Conservation (phyloP, 2,888 invertebrate genomes). For the Amblyjoppa proteus region DNA sequence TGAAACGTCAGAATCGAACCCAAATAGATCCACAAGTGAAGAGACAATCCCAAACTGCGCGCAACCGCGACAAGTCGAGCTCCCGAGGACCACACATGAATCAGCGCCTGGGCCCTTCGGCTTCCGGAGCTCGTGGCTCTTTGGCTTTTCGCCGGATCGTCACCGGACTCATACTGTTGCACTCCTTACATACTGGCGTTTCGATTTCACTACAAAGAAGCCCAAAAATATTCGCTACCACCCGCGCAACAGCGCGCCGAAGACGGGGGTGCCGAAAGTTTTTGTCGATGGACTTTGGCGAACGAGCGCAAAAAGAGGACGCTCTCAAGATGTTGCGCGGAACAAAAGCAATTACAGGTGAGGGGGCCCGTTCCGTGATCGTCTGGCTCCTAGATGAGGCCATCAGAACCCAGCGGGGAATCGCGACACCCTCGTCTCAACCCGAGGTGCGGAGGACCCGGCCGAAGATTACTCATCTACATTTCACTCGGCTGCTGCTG, state of each 20-base stretch:
- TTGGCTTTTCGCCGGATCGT: too few relatives aligned
- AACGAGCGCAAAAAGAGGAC: constrained; percentile 18
- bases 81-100: too few relatives aligned
- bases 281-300: too few relatives aligned
- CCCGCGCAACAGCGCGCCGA: constrained; percentile 2
- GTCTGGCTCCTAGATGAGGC: constrained; percentile 82
- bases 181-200: too few relatives aligned
- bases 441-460: constrained; percentile 65
- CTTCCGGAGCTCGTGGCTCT: too few relatives aligned
- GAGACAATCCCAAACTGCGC: constrained; percentile 9
- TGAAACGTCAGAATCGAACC: constrained; percentile 29
- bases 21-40: constrained; percentile 35
- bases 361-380: constrained; percentile 71
- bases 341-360: constrained; percentile 83
- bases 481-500: constrained; percentile 75
- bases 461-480: constrained; percentile 84
- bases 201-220: background rate
- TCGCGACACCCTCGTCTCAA: constrained; percentile 83
- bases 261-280: background rate
- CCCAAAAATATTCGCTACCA: background rate
- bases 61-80: background rate
- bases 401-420: constrained; percentile 84
- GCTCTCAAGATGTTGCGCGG: constrained; percentile 70
- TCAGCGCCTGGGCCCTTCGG: too few relatives aligned
- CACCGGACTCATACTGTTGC: too few relatives aligned